Evolutionary conservation across 2,888 invertebrate species (phyloP), one percentile per base, ranked within the genome.

Genomic region (Strigamia transsilvanica): DNA sequence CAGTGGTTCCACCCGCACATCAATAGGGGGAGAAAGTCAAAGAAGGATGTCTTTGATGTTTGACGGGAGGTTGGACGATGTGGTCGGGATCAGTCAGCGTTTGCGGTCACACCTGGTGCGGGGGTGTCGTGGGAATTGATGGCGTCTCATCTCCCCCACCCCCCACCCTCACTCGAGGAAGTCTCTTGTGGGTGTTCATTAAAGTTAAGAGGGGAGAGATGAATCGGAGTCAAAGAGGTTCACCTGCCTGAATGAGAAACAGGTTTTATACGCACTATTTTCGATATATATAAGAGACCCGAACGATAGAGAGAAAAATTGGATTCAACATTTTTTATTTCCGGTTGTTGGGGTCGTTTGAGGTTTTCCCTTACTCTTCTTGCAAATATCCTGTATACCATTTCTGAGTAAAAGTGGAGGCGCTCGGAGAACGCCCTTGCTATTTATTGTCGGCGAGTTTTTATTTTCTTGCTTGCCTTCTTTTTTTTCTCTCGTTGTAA

Each of bases 41-140:
- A 61, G 61, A 61, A 61, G 21, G 3, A 61, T 18, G 23, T 61
- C 61, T 61, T 61, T 61, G 61, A 61, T 61, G 18, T 61, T 61
- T 61, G 61, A 61, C 61, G 61, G 61, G 61, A 61, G 61, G 61
- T 61, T 61, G 61, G 61, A 61, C 61, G 61, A 61, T 61, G 61
- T 61, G 61, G 61, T 61, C 61, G 61, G 61, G 61, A 61, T 61
- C 61, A 61, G 61, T 61, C 61, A 61, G 61, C 61, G 23, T 61
- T 61, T 61, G 61, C 61, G 61, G 61, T 61, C 61, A 61, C 61
- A 61, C 61, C 61, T 61, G 61, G 61, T 61, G 61, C 61, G 61
- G 61, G 61, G 61, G 61, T 61, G 61, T 61, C 61, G 61, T 61
- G 61, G 61, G 61, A 61, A 61, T 61, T 61, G 61, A 61, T 61